Evolutionary conservation across 2,888 invertebrate genomes (phyloP).

Genomic region (Parnassius smintheus): DNA sequence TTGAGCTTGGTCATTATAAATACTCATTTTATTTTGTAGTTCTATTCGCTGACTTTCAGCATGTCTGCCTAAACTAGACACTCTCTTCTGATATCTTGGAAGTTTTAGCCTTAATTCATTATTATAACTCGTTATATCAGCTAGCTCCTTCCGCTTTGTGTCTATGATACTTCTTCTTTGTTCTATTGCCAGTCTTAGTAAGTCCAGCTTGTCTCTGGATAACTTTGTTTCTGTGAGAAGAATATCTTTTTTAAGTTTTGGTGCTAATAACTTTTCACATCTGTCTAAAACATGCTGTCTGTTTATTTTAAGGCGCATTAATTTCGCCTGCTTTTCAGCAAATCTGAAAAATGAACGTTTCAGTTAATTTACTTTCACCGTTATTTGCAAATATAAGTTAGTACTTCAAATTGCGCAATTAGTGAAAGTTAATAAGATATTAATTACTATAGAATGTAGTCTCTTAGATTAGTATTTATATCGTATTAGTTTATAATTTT

Average conservation of each 20-base stretch:
- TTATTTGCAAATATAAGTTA: background rate
- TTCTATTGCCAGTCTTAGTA: conserved; percentile 67
- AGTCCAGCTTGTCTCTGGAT: conserved; percentile 65
- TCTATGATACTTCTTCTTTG: conserved; percentile 62
- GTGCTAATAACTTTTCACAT: conserved; percentile 68
- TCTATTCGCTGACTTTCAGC: conserved; percentile 56
- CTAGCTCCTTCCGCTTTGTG: conserved; percentile 51
- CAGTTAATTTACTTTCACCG: background rate
- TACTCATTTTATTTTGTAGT: conserved; percentile 53
- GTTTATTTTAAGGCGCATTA: conserved; percentile 80
- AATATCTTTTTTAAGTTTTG: conserved; percentile 64
- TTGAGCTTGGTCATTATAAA: conserved; percentile 56
- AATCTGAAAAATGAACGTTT: conserved; percentile 64
- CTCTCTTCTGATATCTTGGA: conserved; percentile 70
- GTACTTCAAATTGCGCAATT: background rate
- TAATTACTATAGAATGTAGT: too few relatives aligned
- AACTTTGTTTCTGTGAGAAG: conserved; percentile 65
- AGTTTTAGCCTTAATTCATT: conserved; percentile 61
- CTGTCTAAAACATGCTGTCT: conserved; percentile 79
- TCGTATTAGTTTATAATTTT: too few relatives aligned
- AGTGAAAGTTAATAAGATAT: background rate
- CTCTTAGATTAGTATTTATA: too few relatives aligned
- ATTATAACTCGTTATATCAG: conserved; percentile 53
- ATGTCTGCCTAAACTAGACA: conserved; percentile 59
- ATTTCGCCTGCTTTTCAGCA: conserved; percentile 83